Conservation (phyloP, 2,113 vertebrate genomes). For the Haemorhous mexicanus region DNA sequence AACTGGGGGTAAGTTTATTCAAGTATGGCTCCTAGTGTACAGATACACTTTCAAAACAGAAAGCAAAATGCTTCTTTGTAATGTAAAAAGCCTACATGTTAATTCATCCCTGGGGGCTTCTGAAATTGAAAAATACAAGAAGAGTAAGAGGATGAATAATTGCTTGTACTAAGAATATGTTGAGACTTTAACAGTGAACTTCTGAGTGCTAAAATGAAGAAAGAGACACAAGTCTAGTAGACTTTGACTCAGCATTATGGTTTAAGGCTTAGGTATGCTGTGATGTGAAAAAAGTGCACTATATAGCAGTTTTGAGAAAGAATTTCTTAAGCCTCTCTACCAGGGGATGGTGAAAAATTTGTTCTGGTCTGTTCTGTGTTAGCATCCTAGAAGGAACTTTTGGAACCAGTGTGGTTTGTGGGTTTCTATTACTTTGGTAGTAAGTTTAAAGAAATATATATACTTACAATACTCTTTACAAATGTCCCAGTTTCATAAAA, state of each 20-base stretch:
- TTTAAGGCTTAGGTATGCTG: background rate
- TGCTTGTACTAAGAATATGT: background rate
- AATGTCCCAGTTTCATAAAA: background rate
- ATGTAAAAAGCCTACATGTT: background rate
- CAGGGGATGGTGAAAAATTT: background rate
- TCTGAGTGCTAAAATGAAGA: background rate
- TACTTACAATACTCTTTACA: background rate
- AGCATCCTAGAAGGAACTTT: slow-evolving; percentile 16
- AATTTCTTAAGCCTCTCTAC: background rate
- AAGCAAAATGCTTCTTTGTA: slow-evolving; percentile 20
- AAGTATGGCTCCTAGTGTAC: background rate
- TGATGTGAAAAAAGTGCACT: background rate
- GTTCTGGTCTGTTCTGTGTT: background rate
- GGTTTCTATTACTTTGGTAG: background rate
- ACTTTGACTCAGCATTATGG: background rate
- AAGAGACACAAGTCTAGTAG: background rate
- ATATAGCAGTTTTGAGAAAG: background rate
- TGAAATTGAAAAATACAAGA: background rate
- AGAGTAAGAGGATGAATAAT: background rate
- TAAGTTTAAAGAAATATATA: background rate
- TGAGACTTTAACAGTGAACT: background rate
- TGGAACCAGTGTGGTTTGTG: background rate
- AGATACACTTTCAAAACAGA: background rate
- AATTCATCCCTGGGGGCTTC: background rate
- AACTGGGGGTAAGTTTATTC: background rate